Conservation (phyloP, 2,113 vertebrate species). For the Apodemus sylvaticus region DNA sequence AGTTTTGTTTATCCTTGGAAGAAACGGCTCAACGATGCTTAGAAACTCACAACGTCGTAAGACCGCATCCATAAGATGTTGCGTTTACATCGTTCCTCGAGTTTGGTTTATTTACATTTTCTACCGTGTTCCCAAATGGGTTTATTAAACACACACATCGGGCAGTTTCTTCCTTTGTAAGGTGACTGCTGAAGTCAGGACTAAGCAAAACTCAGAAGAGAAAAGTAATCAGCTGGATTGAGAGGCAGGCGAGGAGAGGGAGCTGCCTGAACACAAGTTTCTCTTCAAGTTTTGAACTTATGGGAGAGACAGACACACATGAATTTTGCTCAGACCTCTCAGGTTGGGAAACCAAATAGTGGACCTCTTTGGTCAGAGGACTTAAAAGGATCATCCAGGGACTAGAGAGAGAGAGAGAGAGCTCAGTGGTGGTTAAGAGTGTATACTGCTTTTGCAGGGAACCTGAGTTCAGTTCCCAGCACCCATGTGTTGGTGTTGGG, state of each 20-base stretch:
- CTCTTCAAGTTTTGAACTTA: not conserved
- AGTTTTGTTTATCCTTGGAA: constrained; percentile 66
- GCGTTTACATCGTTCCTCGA: not conserved
- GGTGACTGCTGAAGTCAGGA: not conserved
- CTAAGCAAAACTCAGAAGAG: not conserved
- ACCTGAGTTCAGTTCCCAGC: not conserved
- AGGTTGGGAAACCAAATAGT: not conserved
- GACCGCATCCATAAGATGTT: not conserved
- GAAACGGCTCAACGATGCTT: constrained; percentile 47
- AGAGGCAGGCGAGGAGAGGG: not conserved
- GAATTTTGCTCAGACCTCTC: constrained; percentile 26
- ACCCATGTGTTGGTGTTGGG: not conserved
- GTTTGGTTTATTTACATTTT: constrained; percentile 36
- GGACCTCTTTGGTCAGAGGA: not conserved
- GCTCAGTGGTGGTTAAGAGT: not conserved
- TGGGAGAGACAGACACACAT: not conserved
- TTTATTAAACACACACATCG: not conserved
- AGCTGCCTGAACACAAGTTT: not conserved
- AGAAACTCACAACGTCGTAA: constrained; percentile 22
- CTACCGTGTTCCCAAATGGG: not conserved
- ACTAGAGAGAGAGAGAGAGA: not conserved
- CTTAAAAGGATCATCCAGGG: not conserved
- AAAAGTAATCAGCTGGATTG: not conserved
- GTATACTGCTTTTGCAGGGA: not conserved
- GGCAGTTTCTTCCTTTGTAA: not conserved